These are phyloP conservation scores for Euphonia xanthogaster DNA, from an alignment of 2,797 vertebrate genomes.

Conservation along the genomic window DNA sequence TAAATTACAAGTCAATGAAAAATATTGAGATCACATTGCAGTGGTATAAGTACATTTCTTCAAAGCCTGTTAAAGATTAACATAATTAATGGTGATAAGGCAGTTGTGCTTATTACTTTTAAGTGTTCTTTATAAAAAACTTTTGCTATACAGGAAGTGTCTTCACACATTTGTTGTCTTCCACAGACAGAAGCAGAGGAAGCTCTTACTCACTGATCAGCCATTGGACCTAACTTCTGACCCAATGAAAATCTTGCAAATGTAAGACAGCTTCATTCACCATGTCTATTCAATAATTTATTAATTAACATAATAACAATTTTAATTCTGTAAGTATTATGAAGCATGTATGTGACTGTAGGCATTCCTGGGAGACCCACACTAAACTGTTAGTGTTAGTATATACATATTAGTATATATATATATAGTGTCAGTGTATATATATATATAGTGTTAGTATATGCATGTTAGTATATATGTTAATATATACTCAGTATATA, in stretches of 20 bases:
- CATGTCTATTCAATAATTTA: not conserved
- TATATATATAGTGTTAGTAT: no score
- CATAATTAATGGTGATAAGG: not conserved
- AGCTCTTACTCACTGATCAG: not conserved
- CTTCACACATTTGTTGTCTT: not conserved
- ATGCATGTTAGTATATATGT: no score
- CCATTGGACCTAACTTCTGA: not conserved
- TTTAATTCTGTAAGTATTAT: not conserved
- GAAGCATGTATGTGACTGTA: not conserved
- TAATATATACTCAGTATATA: not conserved
- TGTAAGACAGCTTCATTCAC: not conserved
- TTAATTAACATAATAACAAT: not conserved
- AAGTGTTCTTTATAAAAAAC: not conserved
- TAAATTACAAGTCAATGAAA: not conserved
- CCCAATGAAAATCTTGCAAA: not conserved
- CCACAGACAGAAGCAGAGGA: not conserved
- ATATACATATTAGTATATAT: no score
- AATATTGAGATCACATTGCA: not conserved
- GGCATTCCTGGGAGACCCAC: not conserved
- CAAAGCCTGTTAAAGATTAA: not conserved
- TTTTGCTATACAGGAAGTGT: not conserved
- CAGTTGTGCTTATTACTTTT: not conserved
- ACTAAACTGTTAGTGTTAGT: not conserved
- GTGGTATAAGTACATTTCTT: not conserved
- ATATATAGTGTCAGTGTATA: no score